Percentiles rank a stretch among this genome's conserved stretches.
Evolutionary conservation across 53 echinoderm and acorn worm genomes (phyloP).

Genomic region (Stichopus horrens): DNA sequence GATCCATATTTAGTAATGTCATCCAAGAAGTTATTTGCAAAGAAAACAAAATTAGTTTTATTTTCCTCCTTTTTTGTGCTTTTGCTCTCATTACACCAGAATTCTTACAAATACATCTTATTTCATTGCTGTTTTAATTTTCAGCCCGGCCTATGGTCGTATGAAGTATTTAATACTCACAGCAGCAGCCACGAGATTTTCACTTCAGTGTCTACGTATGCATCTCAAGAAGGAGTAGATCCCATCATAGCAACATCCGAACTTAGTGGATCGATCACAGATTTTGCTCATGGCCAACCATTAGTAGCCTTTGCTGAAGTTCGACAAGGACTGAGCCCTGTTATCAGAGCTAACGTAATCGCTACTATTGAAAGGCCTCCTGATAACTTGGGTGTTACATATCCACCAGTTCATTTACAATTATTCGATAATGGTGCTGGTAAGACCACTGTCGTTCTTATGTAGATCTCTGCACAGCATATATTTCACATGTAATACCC

Average conservation of each 20-base stretch:
- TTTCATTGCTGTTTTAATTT: too few species aligned
- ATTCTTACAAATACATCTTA: too few species aligned
- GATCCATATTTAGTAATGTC: too few species aligned
- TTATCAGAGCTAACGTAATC: constrained; percentile 53
- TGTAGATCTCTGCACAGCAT: too few species aligned
- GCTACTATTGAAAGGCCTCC: constrained; percentile 64
- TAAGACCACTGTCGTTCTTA: neutral
- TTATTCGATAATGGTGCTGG: constrained; percentile 71
- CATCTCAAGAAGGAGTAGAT: constrained; percentile 50
- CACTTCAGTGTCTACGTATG: constrained; percentile 51
- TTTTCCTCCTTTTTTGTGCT: too few species aligned
- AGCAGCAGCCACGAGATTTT: constrained; percentile 12
- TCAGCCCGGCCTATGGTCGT: constrained; percentile 22
- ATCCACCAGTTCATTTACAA: constrained; percentile 21
- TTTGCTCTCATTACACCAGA: too few species aligned
- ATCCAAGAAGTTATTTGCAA: too few species aligned
- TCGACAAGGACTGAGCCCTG: constrained; percentile 61
- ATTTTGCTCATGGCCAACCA: constrained; percentile 43
- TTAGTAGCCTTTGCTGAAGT: constrained; percentile 61
- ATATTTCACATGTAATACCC: too few species aligned
- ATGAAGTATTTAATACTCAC: neutral
- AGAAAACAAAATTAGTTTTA: too few species aligned
- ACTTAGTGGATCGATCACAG: constrained; percentile 62
- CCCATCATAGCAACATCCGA: constrained; percentile 65
- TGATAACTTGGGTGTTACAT: neutral